phyloP scores from a whole-genome alignment of 2,113 vertebrate genomes.

The Sciurus niger region DNA sequence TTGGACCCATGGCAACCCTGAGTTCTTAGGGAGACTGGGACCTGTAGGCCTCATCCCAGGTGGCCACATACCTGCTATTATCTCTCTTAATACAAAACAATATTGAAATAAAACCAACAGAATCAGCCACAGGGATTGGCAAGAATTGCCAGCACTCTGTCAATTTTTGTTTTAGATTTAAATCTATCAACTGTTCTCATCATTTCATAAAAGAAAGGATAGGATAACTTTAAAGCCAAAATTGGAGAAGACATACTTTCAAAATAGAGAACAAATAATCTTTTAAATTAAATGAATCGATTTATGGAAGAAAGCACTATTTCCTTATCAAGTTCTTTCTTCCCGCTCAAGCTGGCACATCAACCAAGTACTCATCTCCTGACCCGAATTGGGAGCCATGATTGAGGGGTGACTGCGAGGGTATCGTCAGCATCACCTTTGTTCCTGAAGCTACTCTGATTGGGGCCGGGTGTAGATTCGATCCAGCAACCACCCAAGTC shows the following conservation, averaged over 20 bases:
- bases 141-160: slow-evolving; percentile 26
- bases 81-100: background rate
- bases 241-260: background rate
- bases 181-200: background rate
- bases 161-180: background rate
- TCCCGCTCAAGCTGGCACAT: background rate
- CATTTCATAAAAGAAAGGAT: slow-evolving; percentile 5
- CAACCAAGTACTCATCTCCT: background rate
- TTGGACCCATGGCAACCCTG: background rate
- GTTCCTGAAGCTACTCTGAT: background rate
- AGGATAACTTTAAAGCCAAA: slow-evolving; percentile 25
- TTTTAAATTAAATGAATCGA: slow-evolving; percentile 10
- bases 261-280: slow-evolving; percentile 11
- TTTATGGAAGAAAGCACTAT: background rate
- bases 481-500: no score
- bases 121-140: background rate
- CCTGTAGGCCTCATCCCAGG: background rate
- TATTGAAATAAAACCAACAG: background rate
- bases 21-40: background rate
- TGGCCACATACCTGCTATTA: background rate
- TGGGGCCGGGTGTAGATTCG: no score
- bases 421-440: rapidly evolving
- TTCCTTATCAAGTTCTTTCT: background rate
- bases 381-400: background rate
- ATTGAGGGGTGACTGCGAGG: background rate